Base-by-base conservation (phyloP, 2,113 vertebrate genomes). In the Argyrosomus japonicus region DNA sequence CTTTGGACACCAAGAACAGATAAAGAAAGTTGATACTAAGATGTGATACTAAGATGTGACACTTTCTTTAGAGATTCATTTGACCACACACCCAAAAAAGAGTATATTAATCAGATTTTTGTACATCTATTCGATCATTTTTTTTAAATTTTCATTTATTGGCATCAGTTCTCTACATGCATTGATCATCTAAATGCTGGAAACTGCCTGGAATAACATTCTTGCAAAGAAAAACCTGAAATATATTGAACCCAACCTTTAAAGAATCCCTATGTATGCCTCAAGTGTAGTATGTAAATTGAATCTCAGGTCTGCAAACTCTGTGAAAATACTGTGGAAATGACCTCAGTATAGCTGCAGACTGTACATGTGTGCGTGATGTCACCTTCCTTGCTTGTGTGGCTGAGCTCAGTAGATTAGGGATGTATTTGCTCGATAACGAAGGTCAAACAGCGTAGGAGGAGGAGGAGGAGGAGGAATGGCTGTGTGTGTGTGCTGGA, bases 401-500 rank as follows among this genome's bases (percentile, higher is more conserved):
- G 18, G 60, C 64, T 72, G 73, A 76, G 63, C 83, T 79, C 83
- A 64, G 65, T 69, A 68, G 65, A 87, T 91, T 78, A 75, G 63
- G 15, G 13, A 56, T 70, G 85, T 76, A 78, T 83, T 72, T 79
- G 60, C 47, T 82, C 70, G 25, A 75, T 84, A 67, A 84, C 72
- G 79, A 81, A 87, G 83, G 79, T 84, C 77, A 76, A 62, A 76
- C 57, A 23, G 58, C 17, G 79, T 83, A 65, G 85, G 72, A 89
- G 69, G 74, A 8, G 36, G 36, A 36, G 32, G 32, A 36, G 32
- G 36, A 65, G 85, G 72, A 89, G 69, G 74, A 64, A 76, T 43
- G 54, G 62, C 51, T 29, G 64, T 57, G 71, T 72, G 61, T 29
- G 64, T 57, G 71, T 72, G 61, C 79, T 67, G 64, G 25, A 43